phyloP scores from a whole-genome alignment of 2,797 vertebrate genomes.

The Macropodus opercularis region DNA sequence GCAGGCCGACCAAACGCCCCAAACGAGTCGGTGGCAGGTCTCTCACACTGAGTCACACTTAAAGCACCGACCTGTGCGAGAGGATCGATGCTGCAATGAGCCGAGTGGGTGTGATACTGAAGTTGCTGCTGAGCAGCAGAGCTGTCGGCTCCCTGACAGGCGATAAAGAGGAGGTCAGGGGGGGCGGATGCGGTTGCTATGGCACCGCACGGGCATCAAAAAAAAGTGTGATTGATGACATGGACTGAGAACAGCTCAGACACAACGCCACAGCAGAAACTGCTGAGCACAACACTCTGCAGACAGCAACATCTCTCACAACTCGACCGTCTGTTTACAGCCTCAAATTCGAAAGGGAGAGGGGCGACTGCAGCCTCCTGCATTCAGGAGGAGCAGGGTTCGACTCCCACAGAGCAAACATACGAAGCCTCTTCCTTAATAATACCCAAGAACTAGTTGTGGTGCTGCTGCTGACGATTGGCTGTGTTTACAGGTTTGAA shows the following conservation, averaged over 20 bases:
- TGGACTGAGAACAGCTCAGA: slow-evolving; percentile 10
- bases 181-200: slow-evolving; percentile 12
- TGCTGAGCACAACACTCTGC: slow-evolving; percentile 25
- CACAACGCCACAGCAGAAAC: not conserved
- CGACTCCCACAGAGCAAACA: not conserved
- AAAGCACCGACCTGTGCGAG: slow-evolving; percentile 25
- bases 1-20: slow-evolving; percentile 1
- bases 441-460: slow-evolving; percentile 3
- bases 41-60: slow-evolving; percentile 33
- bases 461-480: not conserved
- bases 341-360: slow-evolving; percentile 15
- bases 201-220: not conserved
- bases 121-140: slow-evolving; percentile 19
- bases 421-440: not conserved
- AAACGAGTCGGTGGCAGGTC: slow-evolving; percentile 24
- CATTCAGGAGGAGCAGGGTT: slow-evolving; percentile 1
- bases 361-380: slow-evolving; percentile 11
- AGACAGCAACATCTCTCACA: slow-evolving; percentile 20
- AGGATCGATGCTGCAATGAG: slow-evolving; percentile 33
- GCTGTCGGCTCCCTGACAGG: slow-evolving; percentile 10
- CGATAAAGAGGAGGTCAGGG: slow-evolving; percentile 9
- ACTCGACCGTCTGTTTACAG: slow-evolving; percentile 3
- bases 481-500: slow-evolving; percentile 19
- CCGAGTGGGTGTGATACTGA: slow-evolving; percentile 9
- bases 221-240: slow-evolving; percentile 29